Percentiles rank a stretch among this genome's conserved stretches.
phyloP scores from a whole-genome alignment of 2,888 invertebrate species.

The Cordilura impudica region DNA sequence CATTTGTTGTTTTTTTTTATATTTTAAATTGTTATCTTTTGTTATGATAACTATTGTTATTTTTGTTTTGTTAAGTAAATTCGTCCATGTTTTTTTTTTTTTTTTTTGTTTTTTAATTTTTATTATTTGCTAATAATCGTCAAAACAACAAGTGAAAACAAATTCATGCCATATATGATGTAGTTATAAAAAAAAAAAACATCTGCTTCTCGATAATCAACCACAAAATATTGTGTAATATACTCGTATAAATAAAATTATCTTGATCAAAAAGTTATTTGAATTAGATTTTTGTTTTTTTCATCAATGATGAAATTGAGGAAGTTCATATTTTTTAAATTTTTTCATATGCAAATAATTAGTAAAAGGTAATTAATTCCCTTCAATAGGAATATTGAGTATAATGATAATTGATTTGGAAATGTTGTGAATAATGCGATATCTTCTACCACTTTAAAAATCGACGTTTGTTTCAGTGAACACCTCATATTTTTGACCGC shows the following conservation, averaged over 20 bases:
- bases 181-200: neutral
- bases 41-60: neutral
- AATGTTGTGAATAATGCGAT: too few relatives aligned
- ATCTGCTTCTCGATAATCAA: neutral
- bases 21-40: neutral
- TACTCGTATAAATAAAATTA: neutral
- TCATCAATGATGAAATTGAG: constrained; percentile 27
- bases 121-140: neutral
- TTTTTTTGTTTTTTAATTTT: neutral
- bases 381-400: too few relatives aligned
- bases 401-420: too few relatives aligned
- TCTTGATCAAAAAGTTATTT: too few relatives aligned
- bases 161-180: neutral
- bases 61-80: neutral
- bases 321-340: too few relatives aligned
- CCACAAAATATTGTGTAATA: neutral
- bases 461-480: too few relatives aligned
- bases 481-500: too few relatives aligned
- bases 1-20: neutral
- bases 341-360: too few relatives aligned
- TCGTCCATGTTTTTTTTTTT: neutral
- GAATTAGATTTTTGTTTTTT: too few relatives aligned
- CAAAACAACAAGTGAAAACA: neutral
- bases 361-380: too few relatives aligned
- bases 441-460: too few relatives aligned